Conservation (phyloP, 2,797 vertebrate species). For the Scolopax bukidnonensis region DNA sequence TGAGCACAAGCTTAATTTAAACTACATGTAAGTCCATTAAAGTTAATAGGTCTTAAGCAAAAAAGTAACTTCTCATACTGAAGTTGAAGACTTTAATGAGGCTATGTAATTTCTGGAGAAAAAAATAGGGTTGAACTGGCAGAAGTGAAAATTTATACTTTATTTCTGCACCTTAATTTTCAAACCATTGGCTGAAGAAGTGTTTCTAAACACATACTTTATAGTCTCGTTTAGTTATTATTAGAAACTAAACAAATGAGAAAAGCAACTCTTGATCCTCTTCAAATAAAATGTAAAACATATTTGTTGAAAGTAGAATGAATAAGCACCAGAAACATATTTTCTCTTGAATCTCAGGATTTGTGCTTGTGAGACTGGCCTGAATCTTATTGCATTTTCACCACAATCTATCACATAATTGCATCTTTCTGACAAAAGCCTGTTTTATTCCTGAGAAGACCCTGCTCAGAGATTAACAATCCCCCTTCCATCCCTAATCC, state of each 20-base stretch:
- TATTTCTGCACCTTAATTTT: background rate
- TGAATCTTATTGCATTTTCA: background rate
- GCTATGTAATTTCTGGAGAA: background rate
- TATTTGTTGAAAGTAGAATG: background rate
- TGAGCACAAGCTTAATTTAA: background rate
- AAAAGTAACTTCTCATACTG: background rate
- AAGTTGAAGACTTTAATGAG: background rate
- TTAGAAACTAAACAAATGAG: background rate
- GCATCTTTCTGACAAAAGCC: conserved; percentile 1
- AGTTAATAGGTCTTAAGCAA: background rate
- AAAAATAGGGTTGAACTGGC: background rate
- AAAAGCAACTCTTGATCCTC: background rate
- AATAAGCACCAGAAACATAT: background rate
- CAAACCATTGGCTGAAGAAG: background rate
- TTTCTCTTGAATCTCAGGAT: background rate
- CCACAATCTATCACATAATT: background rate
- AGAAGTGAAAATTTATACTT: background rate
- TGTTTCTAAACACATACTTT: background rate
- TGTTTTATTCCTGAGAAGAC: background rate
- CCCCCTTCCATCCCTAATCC: background rate
- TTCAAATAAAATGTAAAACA: background rate
- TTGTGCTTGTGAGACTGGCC: background rate
- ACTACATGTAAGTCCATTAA: background rate
- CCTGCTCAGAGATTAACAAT: background rate
- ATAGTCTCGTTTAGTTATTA: background rate